These are phyloP conservation scores for Phorcus lineatus DNA, from an alignment of 2,888 invertebrate species.

Conservation along the genomic window DNA sequence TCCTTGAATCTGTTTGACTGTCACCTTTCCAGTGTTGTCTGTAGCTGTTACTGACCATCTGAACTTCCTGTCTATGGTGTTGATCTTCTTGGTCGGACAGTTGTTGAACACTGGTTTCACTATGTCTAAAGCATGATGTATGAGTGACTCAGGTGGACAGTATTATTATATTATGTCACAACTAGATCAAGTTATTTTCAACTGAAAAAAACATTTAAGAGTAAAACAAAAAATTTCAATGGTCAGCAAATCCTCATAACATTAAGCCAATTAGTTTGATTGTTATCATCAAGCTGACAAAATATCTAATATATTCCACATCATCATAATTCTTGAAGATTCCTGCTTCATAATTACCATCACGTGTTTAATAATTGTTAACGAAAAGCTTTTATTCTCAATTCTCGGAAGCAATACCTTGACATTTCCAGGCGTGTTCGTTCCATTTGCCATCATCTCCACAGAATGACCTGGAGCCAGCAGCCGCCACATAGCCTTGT, in stretches of 20 bases:
- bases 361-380: not conserved
- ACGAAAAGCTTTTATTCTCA: no score
- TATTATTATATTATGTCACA: no score
- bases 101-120: slow-evolving; percentile 7
- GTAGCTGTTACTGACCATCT: not conserved
- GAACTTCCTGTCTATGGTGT: not conserved
- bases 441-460: not conserved
- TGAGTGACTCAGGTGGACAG: not conserved
- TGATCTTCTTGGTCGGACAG: not conserved
- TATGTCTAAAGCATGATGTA: not conserved
- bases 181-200: no score
- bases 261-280: no score
- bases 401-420: not conserved
- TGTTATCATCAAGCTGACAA: no score
- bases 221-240: no score
- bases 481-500: not conserved
- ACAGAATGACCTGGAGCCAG: not conserved
- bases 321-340: no score
- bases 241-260: no score
- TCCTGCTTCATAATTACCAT: no score
- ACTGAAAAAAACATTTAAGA: no score
- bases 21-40: slow-evolving; percentile 2
- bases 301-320: no score
- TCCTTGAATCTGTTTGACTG: not conserved
- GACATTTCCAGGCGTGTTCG: not conserved